phyloP scores from a whole-genome alignment of 2,797 vertebrate species.

The Lycodopsis pacificus region DNA sequence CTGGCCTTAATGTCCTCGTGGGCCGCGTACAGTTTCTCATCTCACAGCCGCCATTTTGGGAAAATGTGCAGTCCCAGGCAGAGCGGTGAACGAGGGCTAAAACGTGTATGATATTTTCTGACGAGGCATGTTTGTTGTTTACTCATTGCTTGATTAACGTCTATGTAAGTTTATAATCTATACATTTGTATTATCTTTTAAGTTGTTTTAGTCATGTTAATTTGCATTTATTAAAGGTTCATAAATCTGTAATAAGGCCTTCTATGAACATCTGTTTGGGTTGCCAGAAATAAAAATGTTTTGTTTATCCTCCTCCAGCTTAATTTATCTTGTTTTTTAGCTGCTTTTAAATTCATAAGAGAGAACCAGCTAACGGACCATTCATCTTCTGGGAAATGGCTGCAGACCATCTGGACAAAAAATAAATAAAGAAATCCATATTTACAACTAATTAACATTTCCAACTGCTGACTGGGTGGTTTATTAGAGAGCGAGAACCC shows the following conservation, averaged over 20 bases:
- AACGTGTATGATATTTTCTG: too few relatives aligned
- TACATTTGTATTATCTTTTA: background rate
- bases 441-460: constrained; percentile 48
- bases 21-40: constrained; percentile 52
- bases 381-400: background rate
- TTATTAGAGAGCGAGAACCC: constrained; percentile 46
- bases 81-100: background rate
- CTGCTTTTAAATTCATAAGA: background rate
- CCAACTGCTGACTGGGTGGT: constrained; percentile 37
- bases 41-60: constrained; percentile 21
- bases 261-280: background rate
- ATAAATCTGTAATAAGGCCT: background rate
- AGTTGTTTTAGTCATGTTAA: background rate
- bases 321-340: background rate
- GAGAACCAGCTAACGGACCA: background rate
- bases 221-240: background rate
- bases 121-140: background rate
- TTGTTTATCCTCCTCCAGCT: background rate
- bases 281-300: constrained; percentile 1
- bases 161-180: background rate
- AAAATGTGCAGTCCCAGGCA: constrained; percentile 18
- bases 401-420: constrained; percentile 38
- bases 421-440: background rate
- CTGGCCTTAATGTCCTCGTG: constrained; percentile 44
- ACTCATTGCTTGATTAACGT: background rate